Evolutionary conservation across 2,113 vertebrate species (phyloP).

Genomic region (Pygoscelis adeliae): DNA sequence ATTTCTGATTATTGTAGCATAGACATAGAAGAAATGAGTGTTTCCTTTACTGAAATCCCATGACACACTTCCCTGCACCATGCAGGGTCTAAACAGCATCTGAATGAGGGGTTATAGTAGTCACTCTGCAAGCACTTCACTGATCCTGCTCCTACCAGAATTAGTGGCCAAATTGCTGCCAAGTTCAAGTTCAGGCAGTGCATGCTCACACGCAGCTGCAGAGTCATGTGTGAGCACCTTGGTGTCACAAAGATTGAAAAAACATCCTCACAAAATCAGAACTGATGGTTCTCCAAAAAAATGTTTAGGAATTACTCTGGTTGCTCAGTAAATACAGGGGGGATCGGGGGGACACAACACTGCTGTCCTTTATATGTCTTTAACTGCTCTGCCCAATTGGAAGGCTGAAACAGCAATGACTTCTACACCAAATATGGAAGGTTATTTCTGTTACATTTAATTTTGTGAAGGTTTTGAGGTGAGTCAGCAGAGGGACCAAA

Average conservation of each 20-base stretch:
- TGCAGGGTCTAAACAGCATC: background rate
- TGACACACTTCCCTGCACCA: background rate
- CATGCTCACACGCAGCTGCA: background rate
- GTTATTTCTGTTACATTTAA: background rate
- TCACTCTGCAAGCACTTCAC: background rate
- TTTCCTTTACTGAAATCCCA: background rate
- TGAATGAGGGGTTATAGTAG: background rate
- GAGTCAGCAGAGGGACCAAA: background rate
- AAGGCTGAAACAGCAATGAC: background rate
- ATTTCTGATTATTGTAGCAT: background rate
- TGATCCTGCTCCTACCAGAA: background rate
- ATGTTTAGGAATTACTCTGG: background rate
- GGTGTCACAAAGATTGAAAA: background rate
- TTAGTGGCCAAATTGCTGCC: background rate
- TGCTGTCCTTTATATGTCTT: background rate
- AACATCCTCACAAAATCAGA: background rate
- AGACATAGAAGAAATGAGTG: background rate
- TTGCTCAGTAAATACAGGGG: background rate
- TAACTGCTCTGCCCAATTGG: background rate
- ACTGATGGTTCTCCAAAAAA: background rate
- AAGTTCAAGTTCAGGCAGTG: background rate
- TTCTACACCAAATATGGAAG: background rate
- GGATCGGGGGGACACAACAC: accelerated
- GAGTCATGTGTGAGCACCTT: background rate
- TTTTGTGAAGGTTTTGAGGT: background rate